A percentile compares a stretch with the other conserved stretches of the same genome.
Conservation (phyloP, 2,113 vertebrate species). For the Brachyhypopomus gauderio region DNA sequence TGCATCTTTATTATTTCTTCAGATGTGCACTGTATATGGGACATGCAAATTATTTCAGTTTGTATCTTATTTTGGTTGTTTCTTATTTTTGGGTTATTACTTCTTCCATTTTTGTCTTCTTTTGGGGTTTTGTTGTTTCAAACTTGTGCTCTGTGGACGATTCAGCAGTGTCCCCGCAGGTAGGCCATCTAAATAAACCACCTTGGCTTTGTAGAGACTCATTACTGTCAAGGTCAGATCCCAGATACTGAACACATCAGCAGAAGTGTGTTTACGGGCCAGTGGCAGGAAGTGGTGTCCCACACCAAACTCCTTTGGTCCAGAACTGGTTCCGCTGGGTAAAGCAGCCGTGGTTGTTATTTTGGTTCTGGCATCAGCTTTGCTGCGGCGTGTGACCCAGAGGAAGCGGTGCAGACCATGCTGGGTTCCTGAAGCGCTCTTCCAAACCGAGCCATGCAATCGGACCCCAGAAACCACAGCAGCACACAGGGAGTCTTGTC, state of each 20-base stretch:
- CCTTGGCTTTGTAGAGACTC: background rate
- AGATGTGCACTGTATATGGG: background rate
- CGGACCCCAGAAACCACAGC: background rate
- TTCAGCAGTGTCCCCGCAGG: too few relatives aligned
- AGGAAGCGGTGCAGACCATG: background rate
- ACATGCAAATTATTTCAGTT: too few relatives aligned
- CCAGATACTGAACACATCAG: conserved; percentile 24
- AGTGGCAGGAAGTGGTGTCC: conserved; percentile 34
- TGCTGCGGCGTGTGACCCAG: conserved; percentile 37
- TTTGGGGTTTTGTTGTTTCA: too few relatives aligned
- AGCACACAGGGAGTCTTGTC: background rate
- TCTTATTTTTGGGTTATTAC: too few relatives aligned
- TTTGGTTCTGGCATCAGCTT: conserved; percentile 48
- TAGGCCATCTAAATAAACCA: background rate
- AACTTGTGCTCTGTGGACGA: too few relatives aligned
- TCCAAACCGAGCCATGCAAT: too few relatives aligned
- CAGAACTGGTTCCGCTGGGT: conserved; percentile 46
- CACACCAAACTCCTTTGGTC: conserved; percentile 44
- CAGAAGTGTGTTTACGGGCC: conserved; percentile 36
- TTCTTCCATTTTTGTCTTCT: too few relatives aligned
- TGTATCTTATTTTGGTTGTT: too few relatives aligned
- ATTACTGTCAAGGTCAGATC: conserved; percentile 40
- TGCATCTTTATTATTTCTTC: background rate
- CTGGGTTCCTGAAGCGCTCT: too few relatives aligned
- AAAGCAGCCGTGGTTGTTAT: conserved; percentile 54